Conservation (phyloP, 2,113 vertebrate species). For the Genyomyrus donnyi region DNA sequence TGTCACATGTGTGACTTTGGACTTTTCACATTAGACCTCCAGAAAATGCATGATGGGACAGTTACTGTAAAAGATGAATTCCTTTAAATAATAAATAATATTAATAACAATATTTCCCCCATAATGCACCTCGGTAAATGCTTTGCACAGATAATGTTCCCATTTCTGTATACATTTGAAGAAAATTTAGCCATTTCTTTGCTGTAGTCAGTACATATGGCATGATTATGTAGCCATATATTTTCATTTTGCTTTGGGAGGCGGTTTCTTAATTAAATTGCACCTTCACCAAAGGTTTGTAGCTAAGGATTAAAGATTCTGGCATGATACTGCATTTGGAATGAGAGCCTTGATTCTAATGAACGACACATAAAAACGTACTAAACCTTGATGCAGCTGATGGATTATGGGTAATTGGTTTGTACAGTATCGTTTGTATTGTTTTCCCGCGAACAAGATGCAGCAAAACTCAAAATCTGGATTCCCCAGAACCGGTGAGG, state of each 20-base stretch:
- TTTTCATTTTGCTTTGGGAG: neutral
- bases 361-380: neutral
- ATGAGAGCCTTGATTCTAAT: neutral
- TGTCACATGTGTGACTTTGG: neutral
- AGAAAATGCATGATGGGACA: neutral
- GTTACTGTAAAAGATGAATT: neutral
- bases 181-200: neutral
- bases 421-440: neutral
- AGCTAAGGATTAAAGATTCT: neutral
- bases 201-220: neutral
- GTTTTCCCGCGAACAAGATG: no score
- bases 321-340: neutral
- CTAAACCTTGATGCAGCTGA: neutral
- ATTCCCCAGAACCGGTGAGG: neutral
- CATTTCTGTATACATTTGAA: neutral
- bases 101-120: neutral
- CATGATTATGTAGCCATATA: neutral
- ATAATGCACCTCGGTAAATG: neutral
- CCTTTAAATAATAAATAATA: neutral
- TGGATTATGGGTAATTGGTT: constrained; percentile 5
- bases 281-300: neutral
- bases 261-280: neutral
- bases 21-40: neutral
- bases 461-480: neutral
- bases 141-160: neutral